Evolutionary conservation across 1,140 invertebrate genomes (phyloP).

Genomic region (Mamestra configurata): DNA sequence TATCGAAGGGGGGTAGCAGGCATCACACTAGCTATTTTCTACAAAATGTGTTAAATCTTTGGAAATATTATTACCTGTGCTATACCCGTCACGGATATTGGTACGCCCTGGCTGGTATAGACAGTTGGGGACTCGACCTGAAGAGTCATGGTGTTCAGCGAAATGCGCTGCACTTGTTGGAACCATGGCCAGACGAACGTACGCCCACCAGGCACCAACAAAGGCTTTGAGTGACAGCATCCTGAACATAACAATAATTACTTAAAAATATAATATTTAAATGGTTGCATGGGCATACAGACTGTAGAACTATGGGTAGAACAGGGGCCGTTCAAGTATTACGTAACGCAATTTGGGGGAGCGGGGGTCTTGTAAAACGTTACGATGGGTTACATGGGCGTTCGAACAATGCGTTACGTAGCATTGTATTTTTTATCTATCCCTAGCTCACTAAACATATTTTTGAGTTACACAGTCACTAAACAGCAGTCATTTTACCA

Average conservation of each 20-base stretch:
- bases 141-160: conserved; percentile 98
- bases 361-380: too few relatives aligned
- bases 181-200: conserved; percentile 99
- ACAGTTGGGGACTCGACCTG: conserved; percentile 97
- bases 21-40: neutral
- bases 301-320: too few relatives aligned
- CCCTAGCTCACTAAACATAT: too few relatives aligned
- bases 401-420: too few relatives aligned
- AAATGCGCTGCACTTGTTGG: conserved; percentile 98
- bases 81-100: conserved; percentile 98
- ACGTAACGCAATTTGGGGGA: too few relatives aligned
- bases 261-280: neutral
- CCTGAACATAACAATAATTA: conserved; percentile 87
- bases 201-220: conserved; percentile 97
- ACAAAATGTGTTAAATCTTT: neutral
- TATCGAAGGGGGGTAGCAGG: too few relatives aligned
- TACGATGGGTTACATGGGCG: too few relatives aligned
- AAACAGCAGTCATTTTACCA: too few relatives aligned
- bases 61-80: conserved; percentile 92
- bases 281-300: too few relatives aligned
- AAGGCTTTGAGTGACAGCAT: conserved; percentile 97
- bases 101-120: conserved; percentile 98
- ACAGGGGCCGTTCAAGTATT: too few relatives aligned
- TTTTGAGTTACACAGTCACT: too few relatives aligned
- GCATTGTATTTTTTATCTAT: too few relatives aligned